Base-by-base conservation (phyloP, 2,888 invertebrate genomes). In the Lasioglossum calceatum region DNA sequence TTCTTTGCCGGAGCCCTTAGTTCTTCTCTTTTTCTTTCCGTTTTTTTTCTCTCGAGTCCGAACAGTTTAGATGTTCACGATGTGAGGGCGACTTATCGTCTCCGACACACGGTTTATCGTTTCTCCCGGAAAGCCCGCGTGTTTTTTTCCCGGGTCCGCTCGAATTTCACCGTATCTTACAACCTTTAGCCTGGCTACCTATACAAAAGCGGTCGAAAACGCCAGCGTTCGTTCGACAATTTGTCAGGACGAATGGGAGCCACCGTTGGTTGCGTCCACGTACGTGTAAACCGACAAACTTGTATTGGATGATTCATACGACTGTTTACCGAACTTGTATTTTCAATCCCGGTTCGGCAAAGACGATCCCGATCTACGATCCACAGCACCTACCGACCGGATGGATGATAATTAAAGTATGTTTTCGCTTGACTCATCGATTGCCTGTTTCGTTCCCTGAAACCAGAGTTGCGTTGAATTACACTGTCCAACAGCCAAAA, bases 211-310 rank as follows among this genome's bases (percentile, higher is more conserved):
- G 80, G 82, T 85, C 81, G 81, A 83, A 86, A 90, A 87, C 54
- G 79, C 64, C 80, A 86, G 85, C 87, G 83, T 90, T 88, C 87
- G 84, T 90, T 88, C 81, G 87, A 90, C 87, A 88, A 92, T 92
- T 92, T 91, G 91, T 91, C 87, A 86, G 76, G 75, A 77, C 74
- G 80, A 86, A 84, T 44, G 81, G 75, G 54, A 50, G 50, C 79
- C 67, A 44, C 1, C 47, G 50, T 58, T 67, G 42, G 36, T 39
- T 10, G 2, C 23, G 54, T 54, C 58, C n/a, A 64, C 36, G 61
- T 79, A 81, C 67, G 64, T 76, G 64, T 47, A 12, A 61, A 23
- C 50, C n/a, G 71, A 67, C 67, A n/a, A n/a, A 4, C 58, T n/a
- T 1, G 42, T 86, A 85, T 42, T 73, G 78, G 47, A 32, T 77